Base-by-base conservation (phyloP, 2,113 vertebrate genomes). In the Salminus brasiliensis region DNA sequence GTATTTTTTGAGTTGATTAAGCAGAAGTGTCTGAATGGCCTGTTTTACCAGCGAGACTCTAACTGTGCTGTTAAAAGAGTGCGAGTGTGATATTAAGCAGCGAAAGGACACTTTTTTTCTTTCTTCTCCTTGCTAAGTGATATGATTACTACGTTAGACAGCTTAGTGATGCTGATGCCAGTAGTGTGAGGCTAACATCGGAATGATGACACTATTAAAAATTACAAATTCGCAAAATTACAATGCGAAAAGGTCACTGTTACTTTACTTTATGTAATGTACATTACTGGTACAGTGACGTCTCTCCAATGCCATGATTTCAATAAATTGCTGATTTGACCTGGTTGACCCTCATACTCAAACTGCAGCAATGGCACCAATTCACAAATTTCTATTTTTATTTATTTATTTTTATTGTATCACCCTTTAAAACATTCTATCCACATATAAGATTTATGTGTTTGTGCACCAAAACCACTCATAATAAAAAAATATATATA, bases 1-100 rank as follows among this genome's bases (percentile, higher is more conserved):
- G 72, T 70, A 60, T 68, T 71, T 79, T 78, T 55, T 79, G 75
- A 77, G 78, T 76, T 72, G 78, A 80, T 81, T 81, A 77, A 69
- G 39, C 49, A 10, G n/a, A 60, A 65, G 73, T 25, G 3, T 74
- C 76, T 32, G 7, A 72, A 76, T 16, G 32, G 52, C 62, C 49
- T 39, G 16, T 39, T 57, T 72, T 72, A 60, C 12, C 12, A 62
- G 18, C 15, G 11, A 62, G 29, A 32, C 27, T 12, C 15, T 70
- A 60, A 78, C 29, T 11, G 43, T 16, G 3, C 41, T 70, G 55
- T 67, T 76, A 76, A 9, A 9, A 10, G 8, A 41, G 34, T 36
- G 15, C 69, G 41, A 41, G 23, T 18, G 36, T 30, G 52, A 69
- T 59, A 29, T 52, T 69, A 39, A 52, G 30, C 43, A 21, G 43